phyloP scores from a whole-genome alignment of 2,797 vertebrate genomes.

The Chelonia mydas region DNA sequence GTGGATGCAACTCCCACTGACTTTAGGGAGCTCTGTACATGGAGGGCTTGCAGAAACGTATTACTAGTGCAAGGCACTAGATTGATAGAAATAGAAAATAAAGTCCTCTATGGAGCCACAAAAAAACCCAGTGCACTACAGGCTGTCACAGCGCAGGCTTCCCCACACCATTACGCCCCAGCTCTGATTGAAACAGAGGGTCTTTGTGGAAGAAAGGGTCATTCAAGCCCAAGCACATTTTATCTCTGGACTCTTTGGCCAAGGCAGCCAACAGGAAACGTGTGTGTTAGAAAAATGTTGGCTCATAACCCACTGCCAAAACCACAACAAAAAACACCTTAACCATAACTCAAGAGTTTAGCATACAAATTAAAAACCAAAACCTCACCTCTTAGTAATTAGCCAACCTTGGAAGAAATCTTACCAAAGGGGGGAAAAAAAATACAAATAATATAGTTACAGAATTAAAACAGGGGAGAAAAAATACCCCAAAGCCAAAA shows the following conservation, averaged over 20 bases:
- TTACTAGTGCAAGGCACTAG: background rate
- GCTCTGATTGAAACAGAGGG: background rate
- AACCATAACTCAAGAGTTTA: background rate
- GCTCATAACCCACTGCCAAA: background rate
- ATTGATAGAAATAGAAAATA: background rate
- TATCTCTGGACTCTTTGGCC: background rate
- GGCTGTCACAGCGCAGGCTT: background rate
- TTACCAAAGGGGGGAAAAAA: background rate
- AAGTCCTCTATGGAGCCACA: background rate
- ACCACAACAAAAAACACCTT: background rate
- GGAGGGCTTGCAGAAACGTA: background rate
- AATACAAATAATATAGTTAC: background rate
- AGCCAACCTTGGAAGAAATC: background rate
- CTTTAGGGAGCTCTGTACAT: background rate
- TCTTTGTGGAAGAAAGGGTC: background rate
- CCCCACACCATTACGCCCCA: background rate
- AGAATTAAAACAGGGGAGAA: background rate
- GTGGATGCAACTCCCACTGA: background rate
- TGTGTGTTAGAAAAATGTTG: background rate
- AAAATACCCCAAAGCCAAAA: background rate
- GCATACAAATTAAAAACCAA: background rate
- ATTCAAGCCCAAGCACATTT: background rate
- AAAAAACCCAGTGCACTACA: background rate
- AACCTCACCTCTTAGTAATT: background rate
- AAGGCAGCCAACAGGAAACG: background rate